Percentiles rank a stretch among this genome's conserved stretches.
These are phyloP conservation scores for Sebastes steindachneri DNA, from an alignment of 2,797 vertebrate species.

Conservation along the genomic window DNA sequence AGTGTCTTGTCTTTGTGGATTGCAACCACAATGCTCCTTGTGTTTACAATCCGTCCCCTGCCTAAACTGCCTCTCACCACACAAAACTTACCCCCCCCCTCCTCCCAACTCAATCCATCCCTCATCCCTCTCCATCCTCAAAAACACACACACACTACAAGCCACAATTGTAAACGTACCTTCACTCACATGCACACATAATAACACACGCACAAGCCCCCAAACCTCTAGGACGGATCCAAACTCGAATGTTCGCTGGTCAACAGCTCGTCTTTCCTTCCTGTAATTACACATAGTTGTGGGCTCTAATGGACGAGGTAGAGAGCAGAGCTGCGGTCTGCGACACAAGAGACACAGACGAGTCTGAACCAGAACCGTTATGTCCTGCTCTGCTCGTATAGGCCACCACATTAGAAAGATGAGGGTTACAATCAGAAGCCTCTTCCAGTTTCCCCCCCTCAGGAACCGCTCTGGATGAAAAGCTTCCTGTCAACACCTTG, in stretches of 20 bases:
- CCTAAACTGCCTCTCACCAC: conserved; percentile 60
- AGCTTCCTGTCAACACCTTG: conserved; percentile 75
- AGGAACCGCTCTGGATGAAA: conserved; percentile 64
- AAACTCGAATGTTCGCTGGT: conserved; percentile 73
- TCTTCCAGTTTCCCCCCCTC: conserved; percentile 51
- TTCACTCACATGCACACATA: conserved; percentile 39
- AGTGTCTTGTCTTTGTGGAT: conserved; percentile 69
- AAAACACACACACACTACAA: conserved; percentile 53
- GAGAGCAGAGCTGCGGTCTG: conserved; percentile 73
- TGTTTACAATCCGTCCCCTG: conserved; percentile 64
- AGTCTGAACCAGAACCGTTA: conserved; percentile 64
- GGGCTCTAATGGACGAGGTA: conserved; percentile 78
- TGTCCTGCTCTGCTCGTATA: conserved; percentile 67
- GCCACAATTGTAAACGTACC: conserved; percentile 64
- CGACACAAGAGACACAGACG: conserved; percentile 68
- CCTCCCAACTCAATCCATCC: conserved; percentile 56
- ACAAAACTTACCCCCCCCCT: conserved; percentile 40
- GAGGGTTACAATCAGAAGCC: conserved; percentile 69
- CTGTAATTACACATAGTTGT: conserved; percentile 83
- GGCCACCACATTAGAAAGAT: conserved; percentile 67
- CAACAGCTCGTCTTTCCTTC: conserved; percentile 81
- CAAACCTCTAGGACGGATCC: conserved; percentile 60
- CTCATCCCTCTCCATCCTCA: conserved; percentile 54
- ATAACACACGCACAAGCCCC: conserved; percentile 19
- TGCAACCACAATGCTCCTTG: conserved; percentile 66